Base-by-base conservation (phyloP, 64 coral and sea anemone species). In the Astreopora myriophthalma region DNA sequence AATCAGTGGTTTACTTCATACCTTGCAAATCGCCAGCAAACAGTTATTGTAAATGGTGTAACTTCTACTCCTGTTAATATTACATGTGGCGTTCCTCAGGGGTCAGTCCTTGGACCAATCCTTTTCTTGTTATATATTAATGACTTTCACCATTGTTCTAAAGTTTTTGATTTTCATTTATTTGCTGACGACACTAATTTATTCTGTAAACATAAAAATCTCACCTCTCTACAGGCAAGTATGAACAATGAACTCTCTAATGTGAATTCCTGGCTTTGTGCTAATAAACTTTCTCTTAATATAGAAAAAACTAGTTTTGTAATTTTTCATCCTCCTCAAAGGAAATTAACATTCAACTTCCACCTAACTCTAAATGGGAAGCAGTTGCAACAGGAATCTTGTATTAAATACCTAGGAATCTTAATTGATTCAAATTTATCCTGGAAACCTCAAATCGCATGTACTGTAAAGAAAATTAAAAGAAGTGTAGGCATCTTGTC, bases 1-100 rank as follows among this genome's bases (percentile, higher is more conserved):
- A 48, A 64, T 65, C 36, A 52, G 36, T 87, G 85, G 85, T 74
- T 87, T 38, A 60, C 23, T 27, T 87, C 85, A 51, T 74, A 87
- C 60, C 48, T 72, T 48, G 14, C 65, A 64, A 87, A 85, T 67
- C 22, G 27, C 29, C 65, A n/a, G 22, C 42, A 29, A 25, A 69
- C 65, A 69, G 65, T 69, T 27, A 69, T 25, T 69, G 65, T 69
- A 69, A 69, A 69, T 69, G 27, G 65, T 69, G 65, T 69, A 69
- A 69, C 65, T 30, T 69, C 65, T 69, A 69, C 6, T 25, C 12
- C n/a, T 69, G 65, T 69, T 12, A 69, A 69, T 60, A 57, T 61
- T 48, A 26, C 37, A 48, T 78, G 75, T 30, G 75, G 75, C 49
- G 75, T 78, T 48, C 39, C 75, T 48, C 75, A 78, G 11, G 17